Evolutionary conservation across 2,113 vertebrate species (phyloP).

Genomic region (Carassius auratus): DNA sequence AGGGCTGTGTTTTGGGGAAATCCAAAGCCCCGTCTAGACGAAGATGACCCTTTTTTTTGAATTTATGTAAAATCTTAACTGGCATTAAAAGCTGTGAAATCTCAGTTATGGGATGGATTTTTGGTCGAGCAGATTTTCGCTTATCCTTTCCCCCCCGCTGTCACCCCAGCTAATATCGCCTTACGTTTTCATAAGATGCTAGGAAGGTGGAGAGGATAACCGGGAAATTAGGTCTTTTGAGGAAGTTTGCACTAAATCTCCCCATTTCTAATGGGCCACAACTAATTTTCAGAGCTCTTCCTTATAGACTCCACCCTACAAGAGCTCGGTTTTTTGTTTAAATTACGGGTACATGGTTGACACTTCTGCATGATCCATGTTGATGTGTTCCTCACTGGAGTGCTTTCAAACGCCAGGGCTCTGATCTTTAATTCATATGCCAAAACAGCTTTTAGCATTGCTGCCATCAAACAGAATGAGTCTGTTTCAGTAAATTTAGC

Average conservation of each 20-base stretch:
- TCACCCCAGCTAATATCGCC: constrained; percentile 17
- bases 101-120: not conserved
- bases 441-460: constrained; percentile 31
- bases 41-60: not conserved
- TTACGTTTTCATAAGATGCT: constrained; percentile 1
- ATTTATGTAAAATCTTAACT: constrained; percentile 10
- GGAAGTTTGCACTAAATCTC: not conserved
- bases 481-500: constrained; percentile 2
- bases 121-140: not conserved
- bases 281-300: not conserved
- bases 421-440: constrained; percentile 26
- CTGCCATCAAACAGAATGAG: constrained; percentile 21
- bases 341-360: not conserved
- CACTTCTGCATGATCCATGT: not conserved
- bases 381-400: not conserved
- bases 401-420: not conserved
- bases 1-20: not conserved
- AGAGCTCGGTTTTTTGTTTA: not conserved
- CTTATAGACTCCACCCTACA: not conserved
- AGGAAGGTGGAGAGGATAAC: not conserved
- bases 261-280: not conserved
- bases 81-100: constrained; percentile 19
- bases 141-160: not conserved
- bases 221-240: not conserved
- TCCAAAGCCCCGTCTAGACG: constrained; percentile 4